Conservation (phyloP, 2,113 vertebrate species). For the Phylloscopus trochilus region DNA sequence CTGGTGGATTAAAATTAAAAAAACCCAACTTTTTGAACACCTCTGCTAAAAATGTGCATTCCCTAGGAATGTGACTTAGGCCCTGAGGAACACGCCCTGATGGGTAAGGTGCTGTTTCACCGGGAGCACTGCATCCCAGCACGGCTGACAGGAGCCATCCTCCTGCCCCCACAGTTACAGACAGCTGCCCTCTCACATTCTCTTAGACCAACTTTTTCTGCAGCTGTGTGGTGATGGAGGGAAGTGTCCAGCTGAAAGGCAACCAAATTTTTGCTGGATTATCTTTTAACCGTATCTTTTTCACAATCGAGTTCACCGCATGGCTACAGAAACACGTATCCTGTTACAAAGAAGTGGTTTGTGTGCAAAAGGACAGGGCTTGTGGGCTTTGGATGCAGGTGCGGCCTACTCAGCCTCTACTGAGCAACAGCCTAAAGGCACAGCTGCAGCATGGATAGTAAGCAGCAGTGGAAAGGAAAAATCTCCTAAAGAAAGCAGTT, state of each 20-base stretch:
- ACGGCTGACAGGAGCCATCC: background rate
- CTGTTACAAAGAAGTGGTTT: background rate
- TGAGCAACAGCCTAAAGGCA: background rate
- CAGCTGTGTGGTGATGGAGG: background rate
- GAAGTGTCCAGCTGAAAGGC: background rate
- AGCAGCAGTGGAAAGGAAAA: background rate
- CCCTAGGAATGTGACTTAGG: fast-evolving
- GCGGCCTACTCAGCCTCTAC: background rate
- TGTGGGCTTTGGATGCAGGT: background rate
- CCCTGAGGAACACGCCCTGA: background rate
- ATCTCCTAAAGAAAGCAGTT: background rate
- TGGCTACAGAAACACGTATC: background rate
- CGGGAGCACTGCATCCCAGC: background rate
- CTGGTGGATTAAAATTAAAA: background rate
- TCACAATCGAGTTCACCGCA: background rate
- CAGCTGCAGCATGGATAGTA: background rate
- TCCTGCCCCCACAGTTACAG: background rate
- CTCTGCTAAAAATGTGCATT: background rate
- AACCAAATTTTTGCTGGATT: constrained; percentile 4
- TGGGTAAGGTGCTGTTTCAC: background rate
- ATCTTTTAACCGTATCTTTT: background rate
- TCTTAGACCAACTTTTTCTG: background rate
- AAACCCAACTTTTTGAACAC: background rate
- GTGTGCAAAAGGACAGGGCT: background rate
- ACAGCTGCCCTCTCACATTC: background rate